Evolutionary conservation across 2,888 invertebrate species (phyloP), one percentile per base, ranked within the genome.

Genomic region (Apotomis betuletana): DNA sequence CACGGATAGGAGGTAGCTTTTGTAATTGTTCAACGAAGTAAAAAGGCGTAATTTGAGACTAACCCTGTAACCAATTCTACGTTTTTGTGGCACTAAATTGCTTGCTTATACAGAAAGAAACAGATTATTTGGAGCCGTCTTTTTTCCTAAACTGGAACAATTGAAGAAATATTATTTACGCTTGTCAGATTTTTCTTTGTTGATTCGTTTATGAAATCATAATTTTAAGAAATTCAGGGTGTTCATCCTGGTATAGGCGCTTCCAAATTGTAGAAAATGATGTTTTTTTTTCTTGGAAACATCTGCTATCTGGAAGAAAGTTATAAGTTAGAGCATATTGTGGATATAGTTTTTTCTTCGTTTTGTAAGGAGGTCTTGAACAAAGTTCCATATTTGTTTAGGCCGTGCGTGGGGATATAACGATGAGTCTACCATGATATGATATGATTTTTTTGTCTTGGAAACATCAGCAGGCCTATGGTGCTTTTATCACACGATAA

Each of bases 71-170:
- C n/a, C 12, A 62, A 41, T 49, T 36, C n/a, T n/a, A 62, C 8
- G 49, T 62, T 62, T 49, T 36, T 51, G 27, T 51, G n/a, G 49
- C 62, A 51, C 12, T 3, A 62, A 62, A 62, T 13, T 62, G 62
- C 12, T 41, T 51, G 36, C 38, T 13, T 27, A 46, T 27, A 49
- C 15, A 15, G 12, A 46, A 44, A 60, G 10, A 41, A 41, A 41
- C 41, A 41, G 41, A 41, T 41, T 41, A 9, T 9, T 49, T 49
- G 49, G 49, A 9, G 49, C 5, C 49, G 49, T 9, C 49, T 8
- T 6, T 49, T 9, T 6, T 49, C 3, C 5, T 10, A 49, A 49
- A 49, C 49, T 9, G 49, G 10, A 49, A 49, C 9, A 9, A 49
- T 49, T 49, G 9, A 9, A 49, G 44, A 49, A 49, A 49, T 49